Evolutionary conservation across 2,888 invertebrate genomes (phyloP), one percentile per base, ranked within the genome.

Genomic region (Drosophila borborema): DNA sequence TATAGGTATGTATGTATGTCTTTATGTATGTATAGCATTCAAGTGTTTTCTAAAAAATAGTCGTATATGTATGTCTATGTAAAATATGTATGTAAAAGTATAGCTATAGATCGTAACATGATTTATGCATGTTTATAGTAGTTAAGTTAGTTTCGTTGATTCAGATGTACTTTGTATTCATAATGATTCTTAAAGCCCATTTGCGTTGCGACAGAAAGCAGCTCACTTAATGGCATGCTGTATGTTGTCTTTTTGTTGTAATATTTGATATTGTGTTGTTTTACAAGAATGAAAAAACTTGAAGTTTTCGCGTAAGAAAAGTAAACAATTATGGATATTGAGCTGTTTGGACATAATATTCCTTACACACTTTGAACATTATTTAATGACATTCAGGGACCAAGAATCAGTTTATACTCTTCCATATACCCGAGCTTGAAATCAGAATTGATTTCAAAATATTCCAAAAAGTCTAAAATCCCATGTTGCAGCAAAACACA

Each of bases 81-180:
- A 58, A 68, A 45, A 54, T 66, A 66, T 49, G 58, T 43, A 62
- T 75, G 64, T 58, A 74, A 64, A 70, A 70, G 51, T 64, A 67
- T 67, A 67, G 55, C 55, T 67, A 40, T 46, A 69, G 55, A 14
- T 51, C 10, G 31, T 49, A 45, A 12, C 34, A 58, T 53, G 40
- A 54, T 41, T 46, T 45, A 63, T 55, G 45, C 53, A 51, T 8
- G 36, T 14, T 4, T 61, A 9, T 61, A 9, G 64, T 64, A 76
- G 63, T 85, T 70, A 72, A 86, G 63, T 86, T 67, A 49, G 48
- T 31, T 88, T 87, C 82, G 82, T 87, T 83, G 86, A 87, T 87
- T 75, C 71, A 74, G 80, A 70, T 79, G 77, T 51, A 23, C 66
- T 73, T 64, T 48, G 38, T 59, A n/a, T 74, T 56, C 18, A 51